Conservation (phyloP, 2,888 invertebrate genomes). For the Brachynemurus nebulosus region DNA sequence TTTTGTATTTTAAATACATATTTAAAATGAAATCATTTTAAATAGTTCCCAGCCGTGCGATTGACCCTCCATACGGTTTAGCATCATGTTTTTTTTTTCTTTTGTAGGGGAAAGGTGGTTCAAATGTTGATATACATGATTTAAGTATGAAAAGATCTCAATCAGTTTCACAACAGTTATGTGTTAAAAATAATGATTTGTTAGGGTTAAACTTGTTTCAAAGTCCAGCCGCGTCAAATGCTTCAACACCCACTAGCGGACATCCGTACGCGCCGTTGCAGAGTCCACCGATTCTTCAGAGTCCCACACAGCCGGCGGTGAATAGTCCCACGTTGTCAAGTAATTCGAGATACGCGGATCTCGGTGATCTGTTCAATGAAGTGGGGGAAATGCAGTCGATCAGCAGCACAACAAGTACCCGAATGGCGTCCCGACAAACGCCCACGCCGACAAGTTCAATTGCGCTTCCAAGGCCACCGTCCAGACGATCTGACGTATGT, state of each 20-base stretch:
- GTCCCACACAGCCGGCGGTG: slow-evolving; percentile 40
- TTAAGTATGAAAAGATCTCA: slow-evolving; percentile 53
- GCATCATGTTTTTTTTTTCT: slow-evolving; percentile 12
- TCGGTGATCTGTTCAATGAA: slow-evolving; percentile 73
- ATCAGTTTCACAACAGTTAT: slow-evolving; percentile 62
- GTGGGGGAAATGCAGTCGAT: slow-evolving; percentile 60
- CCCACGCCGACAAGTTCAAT: slow-evolving; percentile 66
- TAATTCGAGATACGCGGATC: slow-evolving; percentile 41
- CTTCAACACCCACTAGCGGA: slow-evolving; percentile 40
- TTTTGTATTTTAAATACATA: too few species aligned
- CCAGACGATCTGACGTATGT: slow-evolving; percentile 60
- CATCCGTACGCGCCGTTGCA: slow-evolving; percentile 76
- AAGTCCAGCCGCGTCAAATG: slow-evolving; percentile 73
- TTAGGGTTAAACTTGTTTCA: slow-evolving; percentile 62
- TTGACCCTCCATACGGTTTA: too few species aligned
- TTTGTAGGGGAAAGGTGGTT: slow-evolving; percentile 40
- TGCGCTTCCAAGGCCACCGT: slow-evolving; percentile 79
- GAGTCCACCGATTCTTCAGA: slow-evolving; percentile 39
- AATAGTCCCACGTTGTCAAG: slow-evolving; percentile 49
- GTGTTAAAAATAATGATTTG: slow-evolving; percentile 60
- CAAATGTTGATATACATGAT: slow-evolving; percentile 50
- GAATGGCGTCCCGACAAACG: slow-evolving; percentile 42
- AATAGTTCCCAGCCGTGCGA: too few species aligned
- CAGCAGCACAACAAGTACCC: slow-evolving; percentile 43
- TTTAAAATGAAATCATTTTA: too few species aligned